These are phyloP conservation scores for Artibeus lituratus DNA, from an alignment of 2,797 vertebrate genomes.

Conservation along the genomic window DNA sequence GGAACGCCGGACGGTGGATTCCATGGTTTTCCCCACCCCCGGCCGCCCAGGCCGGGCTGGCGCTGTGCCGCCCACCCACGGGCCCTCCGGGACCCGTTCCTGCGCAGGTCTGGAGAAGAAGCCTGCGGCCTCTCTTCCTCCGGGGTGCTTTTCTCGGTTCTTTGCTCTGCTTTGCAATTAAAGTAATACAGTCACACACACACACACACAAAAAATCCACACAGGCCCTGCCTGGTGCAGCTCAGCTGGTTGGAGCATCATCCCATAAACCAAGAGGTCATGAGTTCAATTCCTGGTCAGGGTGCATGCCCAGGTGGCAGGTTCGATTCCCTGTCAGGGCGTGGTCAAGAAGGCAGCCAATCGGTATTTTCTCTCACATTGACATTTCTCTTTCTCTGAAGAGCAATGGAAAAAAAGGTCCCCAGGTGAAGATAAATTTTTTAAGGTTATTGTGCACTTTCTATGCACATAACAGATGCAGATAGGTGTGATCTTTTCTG, in stretches of 20 bases:
- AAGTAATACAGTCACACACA: neutral
- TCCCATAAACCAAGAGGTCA: neutral
- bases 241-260: neutral
- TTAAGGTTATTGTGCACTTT: neutral
- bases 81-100: neutral
- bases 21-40: slow-evolving; percentile 45
- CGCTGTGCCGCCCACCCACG: neutral
- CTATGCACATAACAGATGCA: neutral
- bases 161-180: slow-evolving; percentile 7
- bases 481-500: neutral
- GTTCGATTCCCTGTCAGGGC: no score
- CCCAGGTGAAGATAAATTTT: neutral
- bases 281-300: neutral
- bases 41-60: neutral
- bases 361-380: neutral
- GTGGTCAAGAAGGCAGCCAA: neutral
- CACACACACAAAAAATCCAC: neutral
- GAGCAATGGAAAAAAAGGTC: neutral
- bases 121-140: neutral
- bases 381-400: neutral
- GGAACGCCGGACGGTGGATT: slow-evolving; percentile 25
- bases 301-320: no score
- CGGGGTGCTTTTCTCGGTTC: neutral
- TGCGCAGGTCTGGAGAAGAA: neutral
- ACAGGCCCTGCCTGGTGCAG: neutral